These are phyloP conservation scores for Apogon hyalosoma DNA, from an alignment of 2,797 vertebrate species.

Conservation along the genomic window DNA sequence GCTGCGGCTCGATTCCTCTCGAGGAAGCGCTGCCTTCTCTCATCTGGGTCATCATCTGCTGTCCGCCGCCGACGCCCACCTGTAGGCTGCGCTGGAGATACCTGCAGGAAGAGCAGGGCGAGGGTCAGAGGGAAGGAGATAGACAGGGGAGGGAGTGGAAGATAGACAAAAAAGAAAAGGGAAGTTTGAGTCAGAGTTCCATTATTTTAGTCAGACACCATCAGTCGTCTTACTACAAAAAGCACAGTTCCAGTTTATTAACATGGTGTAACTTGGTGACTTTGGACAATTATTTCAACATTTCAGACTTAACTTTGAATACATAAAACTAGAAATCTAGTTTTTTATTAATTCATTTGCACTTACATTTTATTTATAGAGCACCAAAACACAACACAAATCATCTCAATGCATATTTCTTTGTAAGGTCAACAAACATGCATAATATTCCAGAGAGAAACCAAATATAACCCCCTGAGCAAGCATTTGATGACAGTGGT, in stretches of 20 bases:
- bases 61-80: slow-evolving; percentile 92
- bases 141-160: slow-evolving; percentile 24
- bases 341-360: no score
- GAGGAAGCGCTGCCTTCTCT: slow-evolving; percentile 94
- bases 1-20: slow-evolving; percentile 96
- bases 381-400: no score
- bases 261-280: background rate
- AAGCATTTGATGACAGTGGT: no score
- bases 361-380: no score
- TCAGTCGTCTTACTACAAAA: slow-evolving; percentile 40
- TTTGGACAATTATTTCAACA: slow-evolving; percentile 1
- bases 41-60: slow-evolving; percentile 94
- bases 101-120: slow-evolving; percentile 75
- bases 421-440: no score
- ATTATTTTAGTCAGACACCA: slow-evolving; percentile 50
- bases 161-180: slow-evolving; percentile 49
- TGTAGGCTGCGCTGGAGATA: slow-evolving; percentile 96
- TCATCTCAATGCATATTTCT: no score
- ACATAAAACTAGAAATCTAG: background rate
- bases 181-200: slow-evolving; percentile 76
- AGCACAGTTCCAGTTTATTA: slow-evolving; percentile 25
- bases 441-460: no score
- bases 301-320: background rate
- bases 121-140: slow-evolving; percentile 32
- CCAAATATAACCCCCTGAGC: no score